Base-by-base conservation (phyloP, 2,113 vertebrate genomes). In the Dicentrarchus labrax region DNA sequence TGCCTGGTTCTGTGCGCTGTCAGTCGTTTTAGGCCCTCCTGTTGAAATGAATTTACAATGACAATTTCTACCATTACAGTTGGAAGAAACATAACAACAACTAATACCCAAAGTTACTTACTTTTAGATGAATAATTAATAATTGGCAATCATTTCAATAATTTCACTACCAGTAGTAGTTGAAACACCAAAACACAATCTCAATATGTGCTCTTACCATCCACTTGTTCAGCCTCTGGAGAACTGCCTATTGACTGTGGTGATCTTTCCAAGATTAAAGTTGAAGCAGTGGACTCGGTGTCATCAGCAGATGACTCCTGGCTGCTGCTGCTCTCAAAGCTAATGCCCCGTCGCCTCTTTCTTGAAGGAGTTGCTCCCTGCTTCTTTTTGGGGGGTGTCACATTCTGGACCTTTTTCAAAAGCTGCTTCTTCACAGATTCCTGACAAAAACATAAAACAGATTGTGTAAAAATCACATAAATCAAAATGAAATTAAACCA, bases 381-480 rank as follows among this genome's bases (percentile, higher is more conserved):
- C 54, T 57, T 57, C 54, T 57, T 57, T 57, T 24, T 24, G 5
- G 22, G 1, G 4, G 22, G n/a, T 39, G 47, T 80, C 71, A 88
- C 70, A 82, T 81, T 80, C 78, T 73, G 60, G 4, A 73, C 50
- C 24, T 69, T 74, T 78, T 83, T 90, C 30, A 84, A 10, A 47
- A 88, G 78, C 70, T 80, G 78, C 64, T 84, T 84, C 71, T 78
- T 83, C 22, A 90, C 72, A 68, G 74, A 78, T 78, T 88, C 86
- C 83, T 84, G 22, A 66, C 50, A 43, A 67, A 51, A 75, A 75
- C 38, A 61, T 8, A 54, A 59, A 59, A 59, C 57, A 59, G 22
- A 36, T 5, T 59, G 57, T 59, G 57, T 24, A 72, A 45, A 72
- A 72, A 65, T 70, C 12, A 54, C 30, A 54, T 81, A 24, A 57